phyloP scores from a whole-genome alignment of 2,888 invertebrate genomes.

The Sesamia inferens region DNA sequence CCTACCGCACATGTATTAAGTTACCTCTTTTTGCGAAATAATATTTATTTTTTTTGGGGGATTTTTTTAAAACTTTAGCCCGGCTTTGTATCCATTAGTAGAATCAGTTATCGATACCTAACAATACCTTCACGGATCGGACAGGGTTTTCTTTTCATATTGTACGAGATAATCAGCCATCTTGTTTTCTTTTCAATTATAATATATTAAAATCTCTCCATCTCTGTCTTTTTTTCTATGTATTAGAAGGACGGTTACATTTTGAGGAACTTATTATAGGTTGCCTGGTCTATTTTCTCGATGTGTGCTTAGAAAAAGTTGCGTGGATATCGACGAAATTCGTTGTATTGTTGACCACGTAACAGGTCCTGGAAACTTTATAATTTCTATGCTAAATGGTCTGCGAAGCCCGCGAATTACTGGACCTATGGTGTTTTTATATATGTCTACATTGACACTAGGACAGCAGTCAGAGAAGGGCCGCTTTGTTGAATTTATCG shows the following conservation, averaged over 20 bases:
- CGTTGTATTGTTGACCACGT: conserved; percentile 64
- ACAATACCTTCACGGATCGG: too few species aligned
- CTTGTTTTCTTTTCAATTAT: conserved; percentile 43
- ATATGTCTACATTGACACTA: conserved; percentile 29
- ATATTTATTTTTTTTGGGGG: too few species aligned
- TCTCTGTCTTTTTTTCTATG: conserved; percentile 40
- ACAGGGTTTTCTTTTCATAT: too few species aligned
- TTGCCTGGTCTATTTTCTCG: conserved; percentile 53
- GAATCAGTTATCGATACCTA: too few species aligned
- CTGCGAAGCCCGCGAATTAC: conserved; percentile 47
- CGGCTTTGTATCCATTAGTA: too few species aligned
- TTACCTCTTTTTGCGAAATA: too few species aligned
- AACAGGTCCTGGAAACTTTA: conserved; percentile 66
- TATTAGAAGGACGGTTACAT: conserved; percentile 39
- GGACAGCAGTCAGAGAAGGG: conserved; percentile 45
- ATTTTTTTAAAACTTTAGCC: too few species aligned
- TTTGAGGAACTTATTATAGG: conserved; percentile 65
- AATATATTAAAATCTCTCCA: conserved; percentile 16
- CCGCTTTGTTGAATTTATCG: background rate
- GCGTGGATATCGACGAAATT: conserved; percentile 58
- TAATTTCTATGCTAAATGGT: conserved; percentile 64
- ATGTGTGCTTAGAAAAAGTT: conserved; percentile 52
- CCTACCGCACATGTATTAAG: too few species aligned
- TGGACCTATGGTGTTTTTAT: conserved; percentile 42
- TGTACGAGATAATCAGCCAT: too few species aligned